A percentile compares a stretch with the other conserved stretches of the same genome.
These are phyloP conservation scores for Tachysurus vachellii DNA, from an alignment of 2,113 vertebrate species.

Conservation along the genomic window DNA sequence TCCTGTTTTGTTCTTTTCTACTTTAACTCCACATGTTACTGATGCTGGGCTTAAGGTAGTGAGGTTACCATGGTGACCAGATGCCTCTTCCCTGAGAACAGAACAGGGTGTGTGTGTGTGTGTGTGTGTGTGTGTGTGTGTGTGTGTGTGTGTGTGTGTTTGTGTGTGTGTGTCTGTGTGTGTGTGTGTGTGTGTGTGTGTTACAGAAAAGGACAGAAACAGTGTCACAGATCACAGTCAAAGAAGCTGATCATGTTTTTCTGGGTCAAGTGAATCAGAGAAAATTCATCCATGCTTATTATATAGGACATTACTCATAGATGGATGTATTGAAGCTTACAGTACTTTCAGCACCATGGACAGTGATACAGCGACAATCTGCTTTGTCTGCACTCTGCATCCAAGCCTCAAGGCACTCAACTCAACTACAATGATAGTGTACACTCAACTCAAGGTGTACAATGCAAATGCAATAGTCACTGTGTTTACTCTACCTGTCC, in stretches of 20 bases:
- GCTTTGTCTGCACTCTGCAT: neutral
- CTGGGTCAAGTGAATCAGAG: slow-evolving; percentile 53
- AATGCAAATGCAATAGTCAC: neutral
- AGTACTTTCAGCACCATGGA: slow-evolving; percentile 54
- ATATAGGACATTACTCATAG: slow-evolving; percentile 32
- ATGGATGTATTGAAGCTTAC: slow-evolving; percentile 33
- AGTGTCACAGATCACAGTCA: slow-evolving; percentile 19
- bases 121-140: neutral
- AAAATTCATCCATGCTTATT: slow-evolving; percentile 34
- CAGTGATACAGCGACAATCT: slow-evolving; percentile 19
- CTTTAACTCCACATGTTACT: slow-evolving; percentile 35
- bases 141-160: neutral
- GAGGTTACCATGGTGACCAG: slow-evolving; percentile 56
- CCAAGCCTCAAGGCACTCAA: neutral
- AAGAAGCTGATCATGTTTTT: slow-evolving; percentile 54
- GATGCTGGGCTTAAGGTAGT: slow-evolving; percentile 48
- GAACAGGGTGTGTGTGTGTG: slow-evolving; percentile 38
- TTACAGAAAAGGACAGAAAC: neutral
- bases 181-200: neutral
- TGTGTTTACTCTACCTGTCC: neutral
- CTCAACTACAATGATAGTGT: too few relatives aligned
- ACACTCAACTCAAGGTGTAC: neutral
- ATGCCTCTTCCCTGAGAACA: slow-evolving; percentile 45
- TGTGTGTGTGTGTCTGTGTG: neutral
- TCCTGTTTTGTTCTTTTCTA: slow-evolving; percentile 33